Conservation (phyloP, 1,140 invertebrate species). For the Pseudobourletiella spinata region DNA sequence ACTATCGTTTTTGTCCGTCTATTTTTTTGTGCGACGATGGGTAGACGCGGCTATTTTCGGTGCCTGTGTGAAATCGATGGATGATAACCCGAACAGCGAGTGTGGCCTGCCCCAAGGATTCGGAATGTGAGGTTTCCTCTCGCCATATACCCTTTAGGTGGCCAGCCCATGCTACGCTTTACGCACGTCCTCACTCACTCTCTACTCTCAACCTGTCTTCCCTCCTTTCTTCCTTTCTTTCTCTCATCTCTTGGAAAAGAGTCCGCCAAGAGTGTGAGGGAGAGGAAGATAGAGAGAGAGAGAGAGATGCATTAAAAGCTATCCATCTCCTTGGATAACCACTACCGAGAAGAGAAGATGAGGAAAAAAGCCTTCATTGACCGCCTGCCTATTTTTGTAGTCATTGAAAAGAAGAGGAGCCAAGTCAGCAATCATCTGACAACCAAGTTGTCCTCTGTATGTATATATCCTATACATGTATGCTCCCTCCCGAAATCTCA, state of each 20-base stretch:
- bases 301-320: too few species aligned
- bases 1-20: not conserved
- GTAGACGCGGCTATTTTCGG: not conserved
- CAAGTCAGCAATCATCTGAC: not conserved
- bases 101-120: slow-evolving; percentile 1
- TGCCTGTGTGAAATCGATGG: not conserved
- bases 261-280: too few species aligned
- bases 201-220: not conserved
- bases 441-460: too few species aligned
- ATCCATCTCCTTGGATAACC: too few species aligned
- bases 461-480: too few species aligned
- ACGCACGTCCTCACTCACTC: not conserved
- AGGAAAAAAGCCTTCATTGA: not conserved
- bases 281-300: too few species aligned
- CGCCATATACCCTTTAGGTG: not conserved
- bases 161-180: not conserved
- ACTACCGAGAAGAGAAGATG: too few species aligned
- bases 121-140: not conserved
- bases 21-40: not conserved
- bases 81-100: not conserved
- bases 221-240: not conserved
- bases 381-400: not conserved
- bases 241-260: too few species aligned
- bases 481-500: too few species aligned
- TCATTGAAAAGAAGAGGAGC: not conserved